Base-by-base conservation (phyloP, 2,113 vertebrate genomes). In the Malaclemys terrapin region DNA sequence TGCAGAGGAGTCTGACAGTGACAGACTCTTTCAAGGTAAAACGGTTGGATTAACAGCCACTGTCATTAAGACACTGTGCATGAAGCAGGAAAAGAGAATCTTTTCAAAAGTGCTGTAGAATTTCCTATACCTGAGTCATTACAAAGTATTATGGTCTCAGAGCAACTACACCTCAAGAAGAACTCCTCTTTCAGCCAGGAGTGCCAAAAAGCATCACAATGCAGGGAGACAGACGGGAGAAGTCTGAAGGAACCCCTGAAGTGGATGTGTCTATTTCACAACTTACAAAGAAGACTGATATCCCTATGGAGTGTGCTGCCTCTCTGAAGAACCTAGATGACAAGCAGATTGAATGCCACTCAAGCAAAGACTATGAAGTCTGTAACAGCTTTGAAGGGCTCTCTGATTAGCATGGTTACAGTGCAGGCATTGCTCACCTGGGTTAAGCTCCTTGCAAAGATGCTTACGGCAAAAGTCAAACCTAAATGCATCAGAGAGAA, bases 281-380 rank as follows among this genome's bases (percentile, higher is more conserved):
- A 8, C 88, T 89, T 92, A 47, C 24, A 47, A 82, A 88, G 53
- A 24, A 31, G 25, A 83, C 9, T 8, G 11, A 13, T 49, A 16
- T 53, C 47, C 1, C 20, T 3, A 25, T 29, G n/a, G 56, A 93
- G 87, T 85, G 24, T 53, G 62, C 59, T 85, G 25, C 69, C 56
- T 91, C 38, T 88, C 57, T 87, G 72, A 59, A 88, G 93, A 95
- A n/a, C 24, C 86, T 82, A 88, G 27, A 79, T 89, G 90, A 80
- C 91, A 90, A 90, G 89, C 91, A 96, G 31, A 53, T 10, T 59
- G 31, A 78, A 79, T 5, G n/a, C 22, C 9, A 59, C 89, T 69
- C 94, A 75, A 49, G 87, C 19, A 52, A 90, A 92, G 87, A 82
- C 83, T 78, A 13, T 82, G 42, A 52, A 75, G 50, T 57, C 54